Evolutionary conservation across 2,797 vertebrate species (phyloP), one percentile per base, ranked within the genome.

Genomic region (Eupleurogrammus muticus): DNA sequence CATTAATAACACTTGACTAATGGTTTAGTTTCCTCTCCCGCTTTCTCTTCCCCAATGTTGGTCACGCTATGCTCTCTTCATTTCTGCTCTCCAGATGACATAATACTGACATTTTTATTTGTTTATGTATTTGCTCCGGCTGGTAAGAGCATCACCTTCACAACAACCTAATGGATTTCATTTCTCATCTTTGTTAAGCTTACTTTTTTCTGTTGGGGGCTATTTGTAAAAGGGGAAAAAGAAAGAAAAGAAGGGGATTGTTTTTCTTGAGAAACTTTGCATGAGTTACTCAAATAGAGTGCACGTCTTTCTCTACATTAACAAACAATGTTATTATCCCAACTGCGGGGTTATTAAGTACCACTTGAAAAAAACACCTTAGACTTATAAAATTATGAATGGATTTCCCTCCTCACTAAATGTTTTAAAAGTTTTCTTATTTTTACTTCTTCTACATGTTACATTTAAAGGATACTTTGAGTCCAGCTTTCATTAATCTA

Each of bases 1-100:
- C 96, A 96, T 99, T 97, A 97, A 98, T 99, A 97, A 97, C 95
- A 95, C 96, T 92, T 96, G 95, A 94, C 94, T 93, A 92, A 94
- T 92, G 92, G 79, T 93, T 92, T 92, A 86, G 93, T 92, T 92
- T 6, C 28, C 89, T 86, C 80, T 80, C 87, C 54, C 52, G 68
- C 9, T 60, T 28, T 72, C 50, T 80, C 52, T 42, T 32, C 70
- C 34, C 66, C 19, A 23, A 42, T 48, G 17, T 17, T 23, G 24
- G 55, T 62, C 46, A 50, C 10, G 63, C 53, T 59, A 48, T 64
- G 42, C 10, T 49, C 54, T 44, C 12, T 50, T 51, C 23, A 51
- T 63, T 49, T 47, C 6, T 19, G 11, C 35, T 32, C 21, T 55
- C 11, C 56, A 63, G 44, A 83, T 59, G 1, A 7, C 47, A 35